Conservation (phyloP, 2,888 invertebrate genomes). For the Philonicus albiceps region DNA sequence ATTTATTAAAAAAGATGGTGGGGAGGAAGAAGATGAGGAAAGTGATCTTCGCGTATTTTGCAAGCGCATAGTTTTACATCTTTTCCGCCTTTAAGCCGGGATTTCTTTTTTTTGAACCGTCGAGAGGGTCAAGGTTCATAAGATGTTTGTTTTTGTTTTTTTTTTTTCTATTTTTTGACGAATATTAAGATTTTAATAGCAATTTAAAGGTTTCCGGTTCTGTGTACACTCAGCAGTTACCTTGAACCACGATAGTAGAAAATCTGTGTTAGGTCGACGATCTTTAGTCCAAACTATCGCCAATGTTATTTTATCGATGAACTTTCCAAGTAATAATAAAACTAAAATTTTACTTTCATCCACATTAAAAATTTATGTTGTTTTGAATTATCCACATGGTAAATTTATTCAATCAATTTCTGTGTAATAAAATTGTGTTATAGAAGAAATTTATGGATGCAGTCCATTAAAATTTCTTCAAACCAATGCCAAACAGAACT, state of each 20-base stretch:
- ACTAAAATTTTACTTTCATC: neutral
- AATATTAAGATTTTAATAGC: neutral
- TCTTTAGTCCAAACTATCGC: conserved; percentile 6
- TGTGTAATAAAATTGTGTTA: neutral
- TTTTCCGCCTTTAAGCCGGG: neutral
- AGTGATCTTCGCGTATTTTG: neutral
- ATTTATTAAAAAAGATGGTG: neutral
- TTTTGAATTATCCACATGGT: neutral
- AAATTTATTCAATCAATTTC: neutral
- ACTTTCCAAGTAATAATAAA: too few species aligned
- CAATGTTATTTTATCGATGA: neutral
- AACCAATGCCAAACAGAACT: too few species aligned
- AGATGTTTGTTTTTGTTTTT: neutral
- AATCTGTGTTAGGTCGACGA: conserved; percentile 15
- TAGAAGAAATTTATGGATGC: neutral
- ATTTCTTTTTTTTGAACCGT: neutral
- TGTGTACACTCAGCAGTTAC: neutral
- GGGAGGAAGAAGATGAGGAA: neutral
- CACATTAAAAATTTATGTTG: neutral
- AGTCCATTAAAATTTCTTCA: neutral
- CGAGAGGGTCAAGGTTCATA: neutral
- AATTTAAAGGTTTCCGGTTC: neutral
- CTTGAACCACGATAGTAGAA: neutral
- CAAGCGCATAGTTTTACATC: neutral
- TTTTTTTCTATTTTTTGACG: neutral